These are phyloP conservation scores for Urophycis tenuis DNA, from an alignment of 2,797 vertebrate species.

Conservation along the genomic window DNA sequence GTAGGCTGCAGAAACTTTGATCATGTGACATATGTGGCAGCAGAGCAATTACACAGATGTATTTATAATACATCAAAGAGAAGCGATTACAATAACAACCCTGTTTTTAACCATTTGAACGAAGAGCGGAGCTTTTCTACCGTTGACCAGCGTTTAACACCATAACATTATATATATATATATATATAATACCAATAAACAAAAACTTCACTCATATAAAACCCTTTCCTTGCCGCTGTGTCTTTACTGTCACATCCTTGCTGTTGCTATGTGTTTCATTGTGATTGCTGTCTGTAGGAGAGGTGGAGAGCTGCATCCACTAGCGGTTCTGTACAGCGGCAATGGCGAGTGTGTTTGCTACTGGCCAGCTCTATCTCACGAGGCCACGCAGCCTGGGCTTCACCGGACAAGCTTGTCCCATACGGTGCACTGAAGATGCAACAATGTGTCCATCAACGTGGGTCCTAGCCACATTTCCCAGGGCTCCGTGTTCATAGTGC, in stretches of 20 bases:
- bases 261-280: not conserved
- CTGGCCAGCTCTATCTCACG: no score
- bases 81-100: conserved; percentile 27
- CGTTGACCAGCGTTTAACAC: not conserved
- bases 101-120: not conserved
- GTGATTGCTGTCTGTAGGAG: no score
- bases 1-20: conserved; percentile 47
- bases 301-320: no score
- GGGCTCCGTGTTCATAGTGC: no score
- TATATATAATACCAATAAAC: not conserved
- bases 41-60: conserved; percentile 40
- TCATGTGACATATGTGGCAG: conserved; percentile 38
- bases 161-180: no score
- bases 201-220: not conserved
- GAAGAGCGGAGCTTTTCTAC: not conserved
- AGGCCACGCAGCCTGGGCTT: no score
- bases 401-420: no score
- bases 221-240: not conserved
- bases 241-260: not conserved
- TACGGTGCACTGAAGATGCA: no score
- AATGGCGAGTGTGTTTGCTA: no score
- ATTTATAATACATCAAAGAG: conserved; percentile 40
- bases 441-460: no score
- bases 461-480: no score
- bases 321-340: no score